phyloP scores from a whole-genome alignment of 1,140 invertebrate species.

The Drosophila seguyi region DNA sequence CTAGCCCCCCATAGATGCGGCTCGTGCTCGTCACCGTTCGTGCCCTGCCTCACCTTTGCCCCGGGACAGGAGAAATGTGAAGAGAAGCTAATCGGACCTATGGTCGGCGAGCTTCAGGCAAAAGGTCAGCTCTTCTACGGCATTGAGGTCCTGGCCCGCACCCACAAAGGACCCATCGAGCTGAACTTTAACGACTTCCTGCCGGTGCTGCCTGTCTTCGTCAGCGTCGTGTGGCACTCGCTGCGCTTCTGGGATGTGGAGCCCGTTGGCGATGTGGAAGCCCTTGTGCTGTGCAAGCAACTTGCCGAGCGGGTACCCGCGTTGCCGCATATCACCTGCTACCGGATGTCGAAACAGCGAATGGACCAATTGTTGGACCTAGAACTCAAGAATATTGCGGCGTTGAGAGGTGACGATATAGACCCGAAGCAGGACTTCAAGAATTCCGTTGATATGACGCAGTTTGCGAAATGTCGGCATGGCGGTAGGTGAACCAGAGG shows the following conservation, averaged over 20 bases:
- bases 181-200: slow-evolving; percentile 59
- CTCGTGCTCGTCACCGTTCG: background rate
- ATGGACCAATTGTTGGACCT: slow-evolving; percentile 47
- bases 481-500: slow-evolving; percentile 24
- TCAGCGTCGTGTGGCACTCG: slow-evolving; percentile 59
- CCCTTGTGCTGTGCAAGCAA: slow-evolving; percentile 17
- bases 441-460: slow-evolving; percentile 1
- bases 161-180: background rate
- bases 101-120: slow-evolving; percentile 12
- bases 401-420: slow-evolving; percentile 38
- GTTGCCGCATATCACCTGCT: slow-evolving; percentile 49
- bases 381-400: slow-evolving; percentile 36
- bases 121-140: slow-evolving; percentile 53
- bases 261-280: slow-evolving; percentile 18
- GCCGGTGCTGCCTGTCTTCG: slow-evolving; percentile 52
- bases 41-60: slow-evolving; percentile 36
- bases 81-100: slow-evolving; percentile 22
- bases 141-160: slow-evolving; percentile 41
- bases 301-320: slow-evolving; percentile 26
- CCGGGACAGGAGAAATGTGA: slow-evolving; percentile 3
- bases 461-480: background rate
- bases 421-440: slow-evolving; percentile 29
- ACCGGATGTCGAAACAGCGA: slow-evolving; percentile 6
- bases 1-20: too few relatives aligned
- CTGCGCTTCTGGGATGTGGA: slow-evolving; percentile 26